Conservation (phyloP, 2,888 invertebrate species). For the Pantelozetes paolii region DNA sequence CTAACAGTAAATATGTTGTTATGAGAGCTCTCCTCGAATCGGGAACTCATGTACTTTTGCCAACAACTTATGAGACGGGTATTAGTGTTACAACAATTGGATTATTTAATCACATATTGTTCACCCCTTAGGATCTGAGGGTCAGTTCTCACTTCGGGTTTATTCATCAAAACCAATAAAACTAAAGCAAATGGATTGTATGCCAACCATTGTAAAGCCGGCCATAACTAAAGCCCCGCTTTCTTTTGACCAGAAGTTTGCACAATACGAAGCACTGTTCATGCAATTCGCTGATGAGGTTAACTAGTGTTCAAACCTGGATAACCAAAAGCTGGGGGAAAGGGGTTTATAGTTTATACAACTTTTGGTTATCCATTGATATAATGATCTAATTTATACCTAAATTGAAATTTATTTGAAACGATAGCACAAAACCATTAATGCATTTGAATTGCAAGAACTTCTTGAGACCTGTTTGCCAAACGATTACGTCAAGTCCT, state of each 20-base stretch:
- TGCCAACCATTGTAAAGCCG: constrained; percentile 66
- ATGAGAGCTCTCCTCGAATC: constrained; percentile 71
- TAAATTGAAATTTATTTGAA: constrained; percentile 22
- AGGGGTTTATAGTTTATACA: no score
- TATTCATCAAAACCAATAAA: constrained; percentile 72
- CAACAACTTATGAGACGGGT: constrained; percentile 79
- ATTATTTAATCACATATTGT: not conserved
- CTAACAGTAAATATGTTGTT: constrained; percentile 77
- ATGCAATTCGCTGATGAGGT: constrained; percentile 78
- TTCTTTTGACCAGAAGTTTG: constrained; percentile 63
- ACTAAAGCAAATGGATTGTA: constrained; percentile 63
- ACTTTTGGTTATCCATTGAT: no score
- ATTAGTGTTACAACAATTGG: not conserved
- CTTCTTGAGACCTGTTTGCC: constrained; percentile 82
- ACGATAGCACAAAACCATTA: constrained; percentile 68
- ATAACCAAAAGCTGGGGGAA: no score
- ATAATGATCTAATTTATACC: not conserved
- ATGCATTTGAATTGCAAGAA: constrained; percentile 85
- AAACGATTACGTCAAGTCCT: constrained; percentile 90
- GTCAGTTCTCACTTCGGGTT: constrained; percentile 77
- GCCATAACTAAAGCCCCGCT: constrained; percentile 72
- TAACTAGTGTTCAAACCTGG: not conserved
- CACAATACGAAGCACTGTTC: constrained; percentile 83
- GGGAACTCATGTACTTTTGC: constrained; percentile 76
- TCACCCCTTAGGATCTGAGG: constrained; percentile 65